Percentiles rank a stretch among this genome's conserved stretches.
Conservation (phyloP, 1,140 invertebrate species). For the Drosophila leontia region DNA sequence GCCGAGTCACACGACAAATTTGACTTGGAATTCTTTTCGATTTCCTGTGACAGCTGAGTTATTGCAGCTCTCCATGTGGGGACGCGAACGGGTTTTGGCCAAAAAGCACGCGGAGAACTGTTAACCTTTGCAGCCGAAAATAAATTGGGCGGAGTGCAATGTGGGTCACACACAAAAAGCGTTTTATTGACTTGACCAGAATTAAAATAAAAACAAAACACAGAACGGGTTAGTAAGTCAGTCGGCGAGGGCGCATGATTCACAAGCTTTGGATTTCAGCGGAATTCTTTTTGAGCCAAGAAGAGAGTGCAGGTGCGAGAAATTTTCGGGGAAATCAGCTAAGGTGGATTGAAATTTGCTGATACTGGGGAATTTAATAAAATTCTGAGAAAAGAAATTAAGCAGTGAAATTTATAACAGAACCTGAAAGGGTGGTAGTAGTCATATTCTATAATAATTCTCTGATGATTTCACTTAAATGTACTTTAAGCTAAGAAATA, state of each 20-base stretch:
- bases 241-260: conserved; percentile 48
- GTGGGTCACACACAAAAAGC: conserved; percentile 59
- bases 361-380: neutral
- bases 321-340: conserved; percentile 1
- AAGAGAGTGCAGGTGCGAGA: conserved; percentile 1
- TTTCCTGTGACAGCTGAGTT: conserved; percentile 71
- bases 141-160: conserved; percentile 50
- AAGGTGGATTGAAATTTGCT: neutral
- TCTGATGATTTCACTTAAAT: too few relatives aligned
- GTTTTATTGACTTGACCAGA: conserved; percentile 70
- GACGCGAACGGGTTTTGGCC: conserved; percentile 51
- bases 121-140: conserved; percentile 58
- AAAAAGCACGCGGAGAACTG: conserved; percentile 43
- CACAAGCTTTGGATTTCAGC: conserved; percentile 50
- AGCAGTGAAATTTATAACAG: neutral
- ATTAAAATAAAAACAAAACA: conserved; percentile 5
- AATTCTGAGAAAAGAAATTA: neutral
- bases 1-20: conserved; percentile 31
- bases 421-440: too few relatives aligned
- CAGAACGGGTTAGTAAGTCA: conserved; percentile 73
- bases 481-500: too few relatives aligned
- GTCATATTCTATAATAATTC: too few relatives aligned
- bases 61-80: conserved; percentile 28
- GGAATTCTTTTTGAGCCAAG: conserved; percentile 18
- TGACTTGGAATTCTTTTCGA: conserved; percentile 57